These are phyloP conservation scores for Uloborus diversus DNA, from an alignment of 1,140 invertebrate genomes.

Conservation along the genomic window DNA sequence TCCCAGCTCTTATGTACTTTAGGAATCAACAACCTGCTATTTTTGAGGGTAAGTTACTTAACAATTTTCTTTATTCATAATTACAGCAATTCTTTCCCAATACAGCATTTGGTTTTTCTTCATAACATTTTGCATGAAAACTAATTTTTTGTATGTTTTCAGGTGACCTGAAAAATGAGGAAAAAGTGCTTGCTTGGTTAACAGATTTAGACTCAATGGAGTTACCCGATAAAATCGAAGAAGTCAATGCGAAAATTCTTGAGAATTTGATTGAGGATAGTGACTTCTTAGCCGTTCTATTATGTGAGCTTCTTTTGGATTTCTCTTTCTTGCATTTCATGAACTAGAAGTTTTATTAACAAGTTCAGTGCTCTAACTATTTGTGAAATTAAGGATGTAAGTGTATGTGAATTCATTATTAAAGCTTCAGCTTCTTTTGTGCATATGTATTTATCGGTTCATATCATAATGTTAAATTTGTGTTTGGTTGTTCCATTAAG, in stretches of 20 bases:
- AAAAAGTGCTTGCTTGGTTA: conserved; percentile 87
- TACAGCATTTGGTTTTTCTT: neutral
- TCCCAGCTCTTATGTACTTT: conserved; percentile 93
- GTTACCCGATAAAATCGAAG: conserved; percentile 92
- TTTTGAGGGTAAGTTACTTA: conserved; percentile 55
- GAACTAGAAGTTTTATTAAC: no score
- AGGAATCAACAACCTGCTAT: conserved; percentile 75
- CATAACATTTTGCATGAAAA: neutral
- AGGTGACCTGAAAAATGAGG: conserved; percentile 95
- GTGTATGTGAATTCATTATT: no score
- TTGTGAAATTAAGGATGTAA: no score
- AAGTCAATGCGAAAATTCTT: conserved; percentile 91
- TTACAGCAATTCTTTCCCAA: no score
- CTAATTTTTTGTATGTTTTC: conserved; percentile 58
- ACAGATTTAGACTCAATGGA: conserved; percentile 94
- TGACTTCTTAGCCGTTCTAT: conserved; percentile 90
- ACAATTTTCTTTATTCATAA: neutral
- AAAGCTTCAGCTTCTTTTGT: no score
- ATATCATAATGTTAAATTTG: no score
- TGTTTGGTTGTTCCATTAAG: no score
- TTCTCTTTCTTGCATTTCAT: neutral
- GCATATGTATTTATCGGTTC: no score
- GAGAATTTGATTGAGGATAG: conserved; percentile 91
- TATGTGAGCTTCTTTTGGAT: conserved; percentile 77
- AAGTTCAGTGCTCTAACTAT: no score